Conservation (phyloP, 23 tunicate species). For the Trididemnum clinides region DNA sequence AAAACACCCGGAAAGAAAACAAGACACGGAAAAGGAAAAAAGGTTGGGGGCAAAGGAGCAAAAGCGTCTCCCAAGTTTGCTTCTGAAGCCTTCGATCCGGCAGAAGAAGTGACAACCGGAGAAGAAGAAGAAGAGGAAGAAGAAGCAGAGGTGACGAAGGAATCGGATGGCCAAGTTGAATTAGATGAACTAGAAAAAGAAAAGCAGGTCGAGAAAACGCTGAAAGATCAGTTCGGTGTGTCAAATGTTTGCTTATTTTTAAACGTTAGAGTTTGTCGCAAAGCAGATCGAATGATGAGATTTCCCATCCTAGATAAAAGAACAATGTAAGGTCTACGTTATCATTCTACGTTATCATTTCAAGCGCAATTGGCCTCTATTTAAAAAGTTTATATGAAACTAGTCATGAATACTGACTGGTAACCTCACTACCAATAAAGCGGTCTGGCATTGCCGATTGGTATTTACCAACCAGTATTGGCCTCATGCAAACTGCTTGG, state of each 20-base stretch:
- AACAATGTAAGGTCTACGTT: too few species aligned
- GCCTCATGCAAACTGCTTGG: too few species aligned
- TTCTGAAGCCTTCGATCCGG: not conserved
- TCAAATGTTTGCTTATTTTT: not conserved
- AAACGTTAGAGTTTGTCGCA: too few species aligned
- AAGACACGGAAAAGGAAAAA: conserved; percentile 10
- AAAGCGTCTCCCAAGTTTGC: not conserved
- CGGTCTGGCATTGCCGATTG: too few species aligned
- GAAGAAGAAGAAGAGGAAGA: not conserved
- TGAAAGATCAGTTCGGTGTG: not conserved
- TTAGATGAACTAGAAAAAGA: not conserved
- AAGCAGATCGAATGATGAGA: too few species aligned
- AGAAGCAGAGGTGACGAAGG: not conserved
- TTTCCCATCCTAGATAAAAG: too few species aligned
- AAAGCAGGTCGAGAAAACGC: not conserved
- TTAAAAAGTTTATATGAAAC: too few species aligned
- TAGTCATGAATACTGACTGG: too few species aligned
- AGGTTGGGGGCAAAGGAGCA: not conserved
- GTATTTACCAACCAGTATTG: too few species aligned
- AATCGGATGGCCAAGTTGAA: not conserved
- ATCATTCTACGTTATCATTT: too few species aligned
- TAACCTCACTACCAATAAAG: too few species aligned
- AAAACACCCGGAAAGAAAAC: not conserved
- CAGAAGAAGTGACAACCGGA: conserved; percentile 3
- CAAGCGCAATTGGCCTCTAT: too few species aligned